Evolutionary conservation across 2,113 vertebrate species (phyloP).

Genomic region (Tor tambroides): DNA sequence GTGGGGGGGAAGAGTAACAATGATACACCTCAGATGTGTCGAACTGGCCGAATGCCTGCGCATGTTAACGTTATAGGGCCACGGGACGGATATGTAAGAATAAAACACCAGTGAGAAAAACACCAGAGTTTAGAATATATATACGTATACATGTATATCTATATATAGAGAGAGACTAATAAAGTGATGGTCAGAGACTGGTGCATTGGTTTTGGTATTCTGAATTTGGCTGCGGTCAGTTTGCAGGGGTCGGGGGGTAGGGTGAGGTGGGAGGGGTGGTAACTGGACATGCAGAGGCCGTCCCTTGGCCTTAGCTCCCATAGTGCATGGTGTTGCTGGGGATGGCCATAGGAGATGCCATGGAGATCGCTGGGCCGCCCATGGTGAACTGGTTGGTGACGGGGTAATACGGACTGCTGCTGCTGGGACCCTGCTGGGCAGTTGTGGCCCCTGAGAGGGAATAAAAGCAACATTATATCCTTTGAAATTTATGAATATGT

Average conservation of each 20-base stretch:
- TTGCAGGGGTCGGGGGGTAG: constrained; percentile 68
- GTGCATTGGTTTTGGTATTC: constrained; percentile 80
- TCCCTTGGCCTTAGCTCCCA: constrained; percentile 82
- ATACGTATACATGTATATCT: constrained; percentile 57
- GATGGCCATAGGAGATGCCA: constrained; percentile 94
- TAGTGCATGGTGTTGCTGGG: constrained; percentile 96
- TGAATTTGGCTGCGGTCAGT: constrained; percentile 76
- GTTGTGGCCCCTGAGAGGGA: constrained; percentile 77
- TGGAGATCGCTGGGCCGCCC: constrained; percentile 92
- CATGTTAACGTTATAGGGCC: constrained; percentile 33
- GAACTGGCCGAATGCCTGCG: constrained; percentile 55
- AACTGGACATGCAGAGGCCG: constrained; percentile 66
- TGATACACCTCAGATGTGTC: constrained; percentile 34
- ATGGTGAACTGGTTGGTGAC: constrained; percentile 95
- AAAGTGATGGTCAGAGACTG: constrained; percentile 53
- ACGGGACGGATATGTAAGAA: constrained; percentile 68
- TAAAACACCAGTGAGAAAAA: constrained; percentile 56
- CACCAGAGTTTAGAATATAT: constrained; percentile 49
- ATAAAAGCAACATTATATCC: not conserved
- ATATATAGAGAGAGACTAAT: constrained; percentile 18
- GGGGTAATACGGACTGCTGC: constrained; percentile 83
- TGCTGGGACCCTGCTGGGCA: constrained; percentile 79
- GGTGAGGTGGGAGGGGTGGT: constrained; percentile 61
- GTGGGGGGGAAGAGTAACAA: constrained; percentile 3
- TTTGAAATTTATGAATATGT: not conserved